Conservation (phyloP, 2,797 vertebrate genomes). For the Buceros bicornis region DNA sequence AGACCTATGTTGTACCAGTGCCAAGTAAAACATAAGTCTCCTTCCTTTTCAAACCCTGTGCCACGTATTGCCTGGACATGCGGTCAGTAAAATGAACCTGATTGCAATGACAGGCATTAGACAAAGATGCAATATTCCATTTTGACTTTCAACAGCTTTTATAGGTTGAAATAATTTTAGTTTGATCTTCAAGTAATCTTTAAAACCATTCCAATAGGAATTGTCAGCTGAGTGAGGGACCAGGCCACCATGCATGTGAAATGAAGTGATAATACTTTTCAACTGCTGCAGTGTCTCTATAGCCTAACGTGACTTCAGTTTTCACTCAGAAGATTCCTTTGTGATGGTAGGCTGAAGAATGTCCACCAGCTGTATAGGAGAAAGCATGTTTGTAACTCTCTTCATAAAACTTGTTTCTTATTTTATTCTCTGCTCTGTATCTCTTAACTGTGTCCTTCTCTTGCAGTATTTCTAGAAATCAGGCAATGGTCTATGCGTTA, state of each 20-base stretch:
- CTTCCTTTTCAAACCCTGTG: neutral
- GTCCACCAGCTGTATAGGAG: neutral
- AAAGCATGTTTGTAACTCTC: neutral
- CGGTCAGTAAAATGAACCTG: neutral
- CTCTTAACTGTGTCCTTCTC: neutral
- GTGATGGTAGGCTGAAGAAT: neutral
- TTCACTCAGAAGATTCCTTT: neutral
- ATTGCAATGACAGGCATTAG: neutral
- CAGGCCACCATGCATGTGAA: neutral
- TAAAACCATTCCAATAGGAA: neutral
- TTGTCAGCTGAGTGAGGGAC: neutral
- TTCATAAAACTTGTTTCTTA: neutral
- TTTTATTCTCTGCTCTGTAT: neutral
- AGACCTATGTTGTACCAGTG: neutral
- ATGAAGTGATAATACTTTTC: neutral
- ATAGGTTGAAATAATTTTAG: neutral
- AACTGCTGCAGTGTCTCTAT: neutral
- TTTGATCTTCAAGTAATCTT: neutral
- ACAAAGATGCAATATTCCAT: neutral
- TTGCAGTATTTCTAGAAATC: neutral
- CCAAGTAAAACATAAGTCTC: slow-evolving; percentile 14
- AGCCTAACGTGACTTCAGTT: neutral
- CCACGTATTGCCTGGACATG: neutral
- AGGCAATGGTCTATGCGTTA: neutral
- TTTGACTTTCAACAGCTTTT: neutral